Percentiles rank a stretch among this genome's conserved stretches.
These are phyloP conservation scores for Danio kyathit DNA, from an alignment of 2,797 vertebrate genomes.

Conservation along the genomic window DNA sequence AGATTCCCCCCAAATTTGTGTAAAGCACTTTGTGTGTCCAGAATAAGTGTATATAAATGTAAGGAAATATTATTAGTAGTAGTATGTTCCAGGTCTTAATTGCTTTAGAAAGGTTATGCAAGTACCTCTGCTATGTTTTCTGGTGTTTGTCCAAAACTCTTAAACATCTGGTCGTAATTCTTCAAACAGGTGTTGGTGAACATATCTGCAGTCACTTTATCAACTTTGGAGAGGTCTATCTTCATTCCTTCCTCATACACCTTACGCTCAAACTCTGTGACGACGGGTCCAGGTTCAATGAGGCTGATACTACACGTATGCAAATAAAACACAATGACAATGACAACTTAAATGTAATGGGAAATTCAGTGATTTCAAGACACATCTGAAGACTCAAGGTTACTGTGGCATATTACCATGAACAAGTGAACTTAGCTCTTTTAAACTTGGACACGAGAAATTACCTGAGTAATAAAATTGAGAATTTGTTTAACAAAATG, in stretches of 20 bases:
- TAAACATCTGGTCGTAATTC: constrained; percentile 87
- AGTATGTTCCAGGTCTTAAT: no score
- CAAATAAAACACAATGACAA: neutral
- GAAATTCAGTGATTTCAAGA: neutral
- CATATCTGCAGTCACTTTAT: constrained; percentile 86
- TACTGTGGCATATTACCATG: neutral
- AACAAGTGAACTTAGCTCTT: neutral
- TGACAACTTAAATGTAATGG: neutral
- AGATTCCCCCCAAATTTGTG: no score
- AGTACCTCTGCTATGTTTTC: constrained; percentile 87
- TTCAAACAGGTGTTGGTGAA: constrained; percentile 88
- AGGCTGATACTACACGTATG: constrained; percentile 79
- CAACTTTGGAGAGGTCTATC: constrained; percentile 86
- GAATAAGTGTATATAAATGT: no score
- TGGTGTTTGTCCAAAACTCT: constrained; percentile 84
- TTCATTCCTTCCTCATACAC: constrained; percentile 85
- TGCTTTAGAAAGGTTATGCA: neutral
- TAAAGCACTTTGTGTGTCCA: no score
- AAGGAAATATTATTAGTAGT: no score
- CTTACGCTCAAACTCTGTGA: constrained; percentile 89
- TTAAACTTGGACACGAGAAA: no score
- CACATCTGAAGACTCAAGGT: neutral
- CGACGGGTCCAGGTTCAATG: constrained; percentile 88
- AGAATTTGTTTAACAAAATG: no score
- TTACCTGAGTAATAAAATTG: no score